Base-by-base conservation (phyloP, 1,140 invertebrate species). In the Condylostylus longicornis region DNA sequence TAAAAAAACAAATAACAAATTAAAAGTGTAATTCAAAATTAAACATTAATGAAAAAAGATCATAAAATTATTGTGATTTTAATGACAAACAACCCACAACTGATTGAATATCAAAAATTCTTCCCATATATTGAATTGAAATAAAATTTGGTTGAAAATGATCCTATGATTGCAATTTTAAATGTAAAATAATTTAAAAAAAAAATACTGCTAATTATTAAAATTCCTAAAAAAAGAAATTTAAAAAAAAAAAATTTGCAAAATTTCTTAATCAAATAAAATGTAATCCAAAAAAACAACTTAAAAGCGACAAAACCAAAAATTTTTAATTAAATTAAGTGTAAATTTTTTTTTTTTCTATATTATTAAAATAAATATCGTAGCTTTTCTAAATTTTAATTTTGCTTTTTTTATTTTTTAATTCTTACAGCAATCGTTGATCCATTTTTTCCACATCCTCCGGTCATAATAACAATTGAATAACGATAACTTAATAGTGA, bases 381-480 rank as follows among this genome's bases (percentile, higher is more conserved):
- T 13, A 27, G 14, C 10, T 27, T 27, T 27, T n/a, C 13, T 15
- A 23, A 25, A 25, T 27, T 22, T 23, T 35, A 23, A 23, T 22
- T 8, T 35, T 14, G n/a, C 10, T 35, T 6, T 23, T 6, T 23
- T 25, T 35, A 5, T 20, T n/a, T 35, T n/a, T 35, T 14, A 14
- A 15, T 35, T 35, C 80, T 82, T 80, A 83, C 80, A 63, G 80
- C 80, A 58, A 84, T 78, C 48, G 80, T 79, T 49, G 80, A 84
- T 65, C 91, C 91, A 69, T 97, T 97, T 72, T 91, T 95, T 51
- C 93, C 93, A 48, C 84, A 77, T 60, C 93, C 94, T 55, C 90
- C 90, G 51, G 76, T 77, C 55, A 89, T 77, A 60, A 93, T 88
- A 58, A 83, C 74, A 50, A 70, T 53, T 7, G 46, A 33, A 43